phyloP scores from a whole-genome alignment of 1,140 invertebrate species.

The Octopus sinensis region DNA sequence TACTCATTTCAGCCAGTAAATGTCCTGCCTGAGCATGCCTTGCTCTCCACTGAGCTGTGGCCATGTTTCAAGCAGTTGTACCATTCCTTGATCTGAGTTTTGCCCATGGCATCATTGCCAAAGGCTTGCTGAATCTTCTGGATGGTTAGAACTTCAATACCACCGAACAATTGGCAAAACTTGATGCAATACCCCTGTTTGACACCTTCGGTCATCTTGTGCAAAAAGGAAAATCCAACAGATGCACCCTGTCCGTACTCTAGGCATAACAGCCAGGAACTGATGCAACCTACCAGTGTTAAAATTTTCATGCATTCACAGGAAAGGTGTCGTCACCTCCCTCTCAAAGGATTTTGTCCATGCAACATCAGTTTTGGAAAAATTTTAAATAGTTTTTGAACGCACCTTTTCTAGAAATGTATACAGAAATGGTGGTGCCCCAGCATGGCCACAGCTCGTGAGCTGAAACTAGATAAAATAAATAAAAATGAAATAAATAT shows the following conservation, averaged over 20 bases:
- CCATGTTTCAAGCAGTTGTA: background rate
- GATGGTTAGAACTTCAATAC: background rate
- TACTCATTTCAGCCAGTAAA: background rate
- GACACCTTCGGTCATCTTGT: background rate
- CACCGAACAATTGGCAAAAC: background rate
- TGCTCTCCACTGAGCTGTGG: background rate
- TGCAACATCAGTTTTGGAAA: no score
- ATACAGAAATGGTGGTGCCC: no score
- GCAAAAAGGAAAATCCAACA: background rate
- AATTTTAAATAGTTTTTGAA: no score
- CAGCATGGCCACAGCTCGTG: no score
- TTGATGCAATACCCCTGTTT: background rate
- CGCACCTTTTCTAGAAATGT: no score
- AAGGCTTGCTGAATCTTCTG: slow-evolving; percentile 4
- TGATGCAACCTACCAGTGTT: background rate
- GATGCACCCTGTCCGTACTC: background rate
- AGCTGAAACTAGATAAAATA: no score
- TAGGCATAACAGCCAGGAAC: background rate
- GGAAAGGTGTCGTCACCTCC: background rate
- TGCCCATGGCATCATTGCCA: background rate
- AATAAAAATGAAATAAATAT: no score
- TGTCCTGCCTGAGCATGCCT: background rate
- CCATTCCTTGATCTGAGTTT: background rate
- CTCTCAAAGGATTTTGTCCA: no score
- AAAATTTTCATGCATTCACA: background rate